Evolutionary conservation across 2,113 vertebrate species (phyloP).

Genomic region (Corythoichthys intestinalis): DNA sequence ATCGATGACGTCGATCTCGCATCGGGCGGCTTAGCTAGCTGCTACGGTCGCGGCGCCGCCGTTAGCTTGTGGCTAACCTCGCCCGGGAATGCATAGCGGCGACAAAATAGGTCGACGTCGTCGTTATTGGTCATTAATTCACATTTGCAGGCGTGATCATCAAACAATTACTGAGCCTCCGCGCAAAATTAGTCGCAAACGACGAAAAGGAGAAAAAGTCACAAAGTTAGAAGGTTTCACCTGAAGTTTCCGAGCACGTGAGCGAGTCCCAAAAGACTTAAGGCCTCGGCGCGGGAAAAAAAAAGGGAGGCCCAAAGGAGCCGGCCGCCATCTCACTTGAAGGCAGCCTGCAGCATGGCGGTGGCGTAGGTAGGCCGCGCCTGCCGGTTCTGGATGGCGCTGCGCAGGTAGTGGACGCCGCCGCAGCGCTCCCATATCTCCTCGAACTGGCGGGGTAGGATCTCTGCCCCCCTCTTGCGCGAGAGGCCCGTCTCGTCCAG

Average conservation of each 20-base stretch:
- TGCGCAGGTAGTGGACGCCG: conserved; percentile 88
- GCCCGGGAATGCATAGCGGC: background rate
- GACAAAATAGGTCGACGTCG: background rate
- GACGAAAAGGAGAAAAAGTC: background rate
- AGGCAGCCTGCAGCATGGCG: conserved; percentile 88
- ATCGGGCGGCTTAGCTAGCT: too few species aligned
- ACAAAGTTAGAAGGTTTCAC: background rate
- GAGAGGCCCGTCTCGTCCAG: conserved; percentile 96
- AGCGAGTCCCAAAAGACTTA: background rate
- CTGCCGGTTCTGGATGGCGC: conserved; percentile 87
- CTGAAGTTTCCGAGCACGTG: background rate
- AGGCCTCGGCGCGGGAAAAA: background rate
- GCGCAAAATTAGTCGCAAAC: background rate
- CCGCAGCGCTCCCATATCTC: conserved; percentile 98
- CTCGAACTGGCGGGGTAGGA: conserved; percentile 92
- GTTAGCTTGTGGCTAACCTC: too few species aligned
- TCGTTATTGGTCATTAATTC: background rate
- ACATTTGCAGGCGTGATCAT: background rate
- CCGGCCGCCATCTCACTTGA: conserved; percentile 74
- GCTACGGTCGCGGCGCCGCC: too few species aligned
- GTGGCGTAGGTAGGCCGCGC: conserved; percentile 94
- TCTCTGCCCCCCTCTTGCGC: conserved; percentile 91
- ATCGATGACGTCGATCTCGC: background rate
- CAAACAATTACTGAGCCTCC: background rate
- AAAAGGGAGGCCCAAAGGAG: conserved; percentile 14